A percentile compares a stretch with the other conserved stretches of the same genome.
phyloP scores from a whole-genome alignment of 2,113 vertebrate species.

The Toxostoma redivivum region DNA sequence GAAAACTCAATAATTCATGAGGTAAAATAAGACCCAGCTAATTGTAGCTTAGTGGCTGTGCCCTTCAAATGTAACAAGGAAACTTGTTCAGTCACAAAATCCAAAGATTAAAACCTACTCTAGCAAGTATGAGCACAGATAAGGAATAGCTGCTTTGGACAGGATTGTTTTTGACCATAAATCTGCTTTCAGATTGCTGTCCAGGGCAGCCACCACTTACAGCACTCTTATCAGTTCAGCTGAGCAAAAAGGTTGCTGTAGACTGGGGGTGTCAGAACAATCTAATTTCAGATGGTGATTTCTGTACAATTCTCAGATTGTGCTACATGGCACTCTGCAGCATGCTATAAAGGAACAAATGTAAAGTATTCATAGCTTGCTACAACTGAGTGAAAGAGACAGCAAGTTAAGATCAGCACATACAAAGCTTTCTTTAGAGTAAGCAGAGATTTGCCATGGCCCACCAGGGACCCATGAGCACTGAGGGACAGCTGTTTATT shows the following conservation, averaged over 20 bases:
- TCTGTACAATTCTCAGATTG: neutral
- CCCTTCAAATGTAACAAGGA: neutral
- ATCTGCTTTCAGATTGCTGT: neutral
- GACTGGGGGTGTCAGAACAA: neutral
- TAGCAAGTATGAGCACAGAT: neutral
- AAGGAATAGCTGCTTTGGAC: neutral
- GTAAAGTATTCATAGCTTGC: neutral
- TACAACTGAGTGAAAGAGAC: neutral
- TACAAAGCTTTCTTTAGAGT: neutral
- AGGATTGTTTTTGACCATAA: neutral
- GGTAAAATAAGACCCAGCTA: neutral
- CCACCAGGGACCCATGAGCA: no score
- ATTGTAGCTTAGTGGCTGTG: neutral
- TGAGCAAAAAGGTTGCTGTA: neutral
- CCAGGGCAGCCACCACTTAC: neutral
- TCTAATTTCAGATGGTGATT: neutral
- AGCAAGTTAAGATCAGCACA: neutral
- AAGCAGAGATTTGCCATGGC: neutral
- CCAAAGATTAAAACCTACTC: neutral
- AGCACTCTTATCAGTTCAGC: neutral
- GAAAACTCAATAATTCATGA: slow-evolving; percentile 27
- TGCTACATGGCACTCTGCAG: neutral
- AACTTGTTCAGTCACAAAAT: neutral
- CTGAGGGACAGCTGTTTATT: neutral
- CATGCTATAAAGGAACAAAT: neutral